Evolutionary conservation across 2,113 vertebrate genomes (phyloP).

Genomic region (Myanophis thanlyinensis): DNA sequence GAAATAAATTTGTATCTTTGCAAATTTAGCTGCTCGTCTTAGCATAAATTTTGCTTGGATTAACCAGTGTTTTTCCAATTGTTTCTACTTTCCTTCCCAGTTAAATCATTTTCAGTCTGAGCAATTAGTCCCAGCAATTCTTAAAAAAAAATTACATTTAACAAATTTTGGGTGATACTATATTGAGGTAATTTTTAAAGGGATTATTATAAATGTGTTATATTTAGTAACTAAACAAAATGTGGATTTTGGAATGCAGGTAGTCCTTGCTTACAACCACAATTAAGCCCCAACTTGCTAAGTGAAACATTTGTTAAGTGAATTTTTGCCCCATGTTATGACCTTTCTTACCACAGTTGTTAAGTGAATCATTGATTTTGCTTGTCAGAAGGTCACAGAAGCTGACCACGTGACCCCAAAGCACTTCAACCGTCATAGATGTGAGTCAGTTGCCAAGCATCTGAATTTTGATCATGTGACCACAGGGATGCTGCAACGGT

Average conservation of each 20-base stretch:
- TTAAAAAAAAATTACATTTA: rapidly evolving
- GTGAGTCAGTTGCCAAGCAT: too few relatives aligned
- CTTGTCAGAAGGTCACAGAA: too few relatives aligned
- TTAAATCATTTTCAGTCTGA: background rate
- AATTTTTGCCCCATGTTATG: too few relatives aligned
- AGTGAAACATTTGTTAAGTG: too few relatives aligned
- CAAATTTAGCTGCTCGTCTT: background rate
- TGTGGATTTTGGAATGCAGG: rapidly evolving
- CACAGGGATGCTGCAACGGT: background rate
- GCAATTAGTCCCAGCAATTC: too few relatives aligned
- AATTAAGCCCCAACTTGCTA: too few relatives aligned
- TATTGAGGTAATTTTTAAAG: rapidly evolving
- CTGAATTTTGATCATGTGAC: too few relatives aligned
- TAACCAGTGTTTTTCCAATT: background rate
- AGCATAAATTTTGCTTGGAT: background rate
- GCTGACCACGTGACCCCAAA: too few relatives aligned
- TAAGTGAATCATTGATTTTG: too few relatives aligned
- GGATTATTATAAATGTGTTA: rapidly evolving
- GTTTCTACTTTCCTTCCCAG: background rate
- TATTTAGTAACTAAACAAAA: rapidly evolving
- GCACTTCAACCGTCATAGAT: too few relatives aligned
- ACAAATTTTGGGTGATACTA: background rate
- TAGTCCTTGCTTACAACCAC: too few relatives aligned
- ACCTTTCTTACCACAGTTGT: too few relatives aligned
- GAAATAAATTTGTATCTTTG: background rate